Conservation (phyloP, 2,888 invertebrate genomes). For the Synergus japonicus region DNA sequence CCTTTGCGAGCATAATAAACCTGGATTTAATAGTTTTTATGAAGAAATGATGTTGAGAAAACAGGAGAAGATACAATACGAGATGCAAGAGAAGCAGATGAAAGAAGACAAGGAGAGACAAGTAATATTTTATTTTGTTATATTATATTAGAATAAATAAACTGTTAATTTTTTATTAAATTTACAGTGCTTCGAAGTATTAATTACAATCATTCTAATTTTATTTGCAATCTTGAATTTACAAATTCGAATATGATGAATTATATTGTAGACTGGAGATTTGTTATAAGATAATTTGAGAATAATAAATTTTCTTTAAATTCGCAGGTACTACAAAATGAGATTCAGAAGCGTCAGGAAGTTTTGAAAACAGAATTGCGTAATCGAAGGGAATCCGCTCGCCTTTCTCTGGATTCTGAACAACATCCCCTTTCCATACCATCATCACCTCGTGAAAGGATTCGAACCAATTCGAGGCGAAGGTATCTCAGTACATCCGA, state of each 20-base stretch:
- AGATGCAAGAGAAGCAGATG: slow-evolving; percentile 81
- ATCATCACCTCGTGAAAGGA: slow-evolving; percentile 71
- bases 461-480: slow-evolving; percentile 69
- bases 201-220: too few relatives aligned
- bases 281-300: slow-evolving; percentile 16
- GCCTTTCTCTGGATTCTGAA: slow-evolving; percentile 61
- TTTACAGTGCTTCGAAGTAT: too few relatives aligned
- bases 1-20: slow-evolving; percentile 89
- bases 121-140: slow-evolving; percentile 52
- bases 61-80: slow-evolving; percentile 82
- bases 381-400: slow-evolving; percentile 74
- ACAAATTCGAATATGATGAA: too few relatives aligned
- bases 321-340: slow-evolving; percentile 83
- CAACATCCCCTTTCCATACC: slow-evolving; percentile 67
- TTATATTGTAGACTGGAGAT: slow-evolving; percentile 49
- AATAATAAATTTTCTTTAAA: slow-evolving; percentile 47
- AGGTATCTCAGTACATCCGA: slow-evolving; percentile 80
- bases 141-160: too few relatives aligned
- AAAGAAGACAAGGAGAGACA: slow-evolving; percentile 81
- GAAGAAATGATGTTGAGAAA: slow-evolving; percentile 92
- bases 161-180: too few relatives aligned
- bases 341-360: slow-evolving; percentile 88
- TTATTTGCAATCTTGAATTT: too few relatives aligned
- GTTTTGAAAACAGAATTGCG: slow-evolving; percentile 85
- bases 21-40: slow-evolving; percentile 89